A percentile compares a stretch with the other conserved stretches of the same genome.
Evolutionary conservation across 2,113 vertebrate species (phyloP).

Genomic region (Cheirogaleus medius): DNA sequence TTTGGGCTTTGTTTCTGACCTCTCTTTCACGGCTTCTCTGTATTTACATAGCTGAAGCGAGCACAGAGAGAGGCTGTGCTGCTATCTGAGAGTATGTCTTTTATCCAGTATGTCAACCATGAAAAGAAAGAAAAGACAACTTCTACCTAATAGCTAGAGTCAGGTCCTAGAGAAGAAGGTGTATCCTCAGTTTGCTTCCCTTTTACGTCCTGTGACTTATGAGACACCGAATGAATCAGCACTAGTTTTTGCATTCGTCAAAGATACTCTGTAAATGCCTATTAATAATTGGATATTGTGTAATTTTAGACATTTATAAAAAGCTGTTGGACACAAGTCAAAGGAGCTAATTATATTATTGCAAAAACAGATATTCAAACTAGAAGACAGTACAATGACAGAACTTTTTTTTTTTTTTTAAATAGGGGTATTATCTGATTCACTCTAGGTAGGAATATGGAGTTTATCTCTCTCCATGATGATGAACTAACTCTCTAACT

Average conservation of each 20-base stretch:
- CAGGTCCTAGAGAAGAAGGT: neutral
- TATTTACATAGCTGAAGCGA: constrained; percentile 52
- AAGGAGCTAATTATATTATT: neutral
- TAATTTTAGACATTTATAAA: neutral
- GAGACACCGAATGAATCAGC: neutral
- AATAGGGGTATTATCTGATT: neutral
- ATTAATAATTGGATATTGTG: neutral
- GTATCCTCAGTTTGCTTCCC: neutral
- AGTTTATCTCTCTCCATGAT: neutral
- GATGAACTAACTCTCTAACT: neutral
- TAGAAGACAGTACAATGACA: neutral
- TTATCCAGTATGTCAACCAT: neutral
- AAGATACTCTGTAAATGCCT: neutral
- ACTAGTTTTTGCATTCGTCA: neutral
- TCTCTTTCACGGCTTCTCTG: neutral
- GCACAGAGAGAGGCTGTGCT: neutral
- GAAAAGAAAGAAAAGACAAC: neutral
- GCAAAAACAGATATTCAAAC: neutral
- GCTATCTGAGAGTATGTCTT: constrained; percentile 19
- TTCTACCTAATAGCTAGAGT: neutral
- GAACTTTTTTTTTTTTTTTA: neutral
- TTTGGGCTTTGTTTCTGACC: constrained; percentile 34
- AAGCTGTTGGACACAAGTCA: neutral
- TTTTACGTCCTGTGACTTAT: neutral
- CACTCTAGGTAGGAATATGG: neutral